Evolutionary conservation across 1,140 invertebrate species (phyloP).

Genomic region (Caenorhabditis elegans): WBcel235 BX284605.5:12692501-12693000

Average conservation of each 20-base stretch:
- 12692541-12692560: background rate
- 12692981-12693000: background rate
- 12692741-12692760: too few relatives aligned
- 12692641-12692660: too few relatives aligned
- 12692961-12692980: background rate
- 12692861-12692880: background rate
- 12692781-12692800: background rate
- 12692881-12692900: background rate
- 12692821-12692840: background rate
- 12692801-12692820: background rate
- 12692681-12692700: background rate
- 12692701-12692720: background rate
- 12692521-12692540: background rate
- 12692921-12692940: background rate
- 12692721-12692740: background rate
- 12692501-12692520: background rate
- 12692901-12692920: background rate
- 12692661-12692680: background rate
- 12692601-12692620: background rate
- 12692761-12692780: background rate
- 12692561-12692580: background rate
- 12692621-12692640: too few relatives aligned
- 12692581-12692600: background rate
- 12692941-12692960: background rate
- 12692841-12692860: background rate